phyloP scores from a whole-genome alignment of 2,888 invertebrate species.

The Mythimna lalbum region DNA sequence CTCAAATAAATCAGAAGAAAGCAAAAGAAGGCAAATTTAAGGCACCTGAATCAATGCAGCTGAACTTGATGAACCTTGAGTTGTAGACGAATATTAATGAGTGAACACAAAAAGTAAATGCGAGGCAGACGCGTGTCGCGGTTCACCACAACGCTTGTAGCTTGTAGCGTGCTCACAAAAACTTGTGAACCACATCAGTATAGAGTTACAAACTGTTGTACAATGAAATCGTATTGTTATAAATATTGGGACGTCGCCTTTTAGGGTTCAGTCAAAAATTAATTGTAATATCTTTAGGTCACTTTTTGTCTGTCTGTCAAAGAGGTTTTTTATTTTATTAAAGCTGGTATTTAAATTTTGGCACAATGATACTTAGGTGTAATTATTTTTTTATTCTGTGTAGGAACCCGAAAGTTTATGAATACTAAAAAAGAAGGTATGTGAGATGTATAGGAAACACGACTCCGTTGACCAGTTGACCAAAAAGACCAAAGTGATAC shows the following conservation, averaged over 20 bases:
- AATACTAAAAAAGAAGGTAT: too few relatives aligned
- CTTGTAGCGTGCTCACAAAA: constrained; percentile 64
- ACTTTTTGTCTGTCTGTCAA: neutral
- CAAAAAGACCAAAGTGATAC: too few relatives aligned
- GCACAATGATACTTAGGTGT: too few relatives aligned
- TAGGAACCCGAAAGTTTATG: too few relatives aligned
- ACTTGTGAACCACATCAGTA: constrained; percentile 59
- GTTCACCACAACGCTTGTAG: constrained; percentile 65
- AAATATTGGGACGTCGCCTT: constrained; percentile 15
- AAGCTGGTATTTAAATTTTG: neutral
- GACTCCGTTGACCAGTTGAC: too few relatives aligned
- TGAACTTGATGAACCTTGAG: constrained; percentile 33
- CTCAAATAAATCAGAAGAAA: neutral
- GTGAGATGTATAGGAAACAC: too few relatives aligned
- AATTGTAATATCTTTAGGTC: neutral
- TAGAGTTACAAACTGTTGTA: constrained; percentile 58
- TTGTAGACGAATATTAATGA: constrained; percentile 29
- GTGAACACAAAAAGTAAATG: constrained; percentile 55
- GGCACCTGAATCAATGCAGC: constrained; percentile 2
- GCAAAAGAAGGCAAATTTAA: neutral
- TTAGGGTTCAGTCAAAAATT: neutral
- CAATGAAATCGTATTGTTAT: constrained; percentile 33
- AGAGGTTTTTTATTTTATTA: neutral
- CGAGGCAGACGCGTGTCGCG: constrained; percentile 69
- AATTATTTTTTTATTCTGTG: too few relatives aligned